Percentiles rank a stretch among this genome's conserved stretches.
phyloP scores from a whole-genome alignment of 2,797 vertebrate genomes.

The Babyrousa celebensis region DNA sequence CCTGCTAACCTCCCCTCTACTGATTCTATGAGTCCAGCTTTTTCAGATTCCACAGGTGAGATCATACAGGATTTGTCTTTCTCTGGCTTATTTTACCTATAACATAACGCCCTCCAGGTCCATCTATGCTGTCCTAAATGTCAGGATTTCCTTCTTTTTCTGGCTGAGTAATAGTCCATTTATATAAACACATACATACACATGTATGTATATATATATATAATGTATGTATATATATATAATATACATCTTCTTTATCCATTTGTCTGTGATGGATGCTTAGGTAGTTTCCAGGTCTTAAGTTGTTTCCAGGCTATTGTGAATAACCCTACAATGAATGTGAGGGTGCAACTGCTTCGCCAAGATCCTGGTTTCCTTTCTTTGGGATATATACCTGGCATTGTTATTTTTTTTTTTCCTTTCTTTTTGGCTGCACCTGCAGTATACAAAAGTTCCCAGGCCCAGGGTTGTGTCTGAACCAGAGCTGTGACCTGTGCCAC shows the following conservation, averaged over 20 bases:
- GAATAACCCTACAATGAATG: background rate
- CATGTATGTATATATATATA: no score
- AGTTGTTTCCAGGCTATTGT: background rate
- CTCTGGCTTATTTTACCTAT: background rate
- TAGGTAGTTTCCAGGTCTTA: background rate
- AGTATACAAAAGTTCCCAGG: no score
- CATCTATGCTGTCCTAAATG: background rate
- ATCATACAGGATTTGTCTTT: background rate
- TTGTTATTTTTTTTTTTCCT: no score
- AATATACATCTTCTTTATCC: background rate
- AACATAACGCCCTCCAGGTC: background rate
- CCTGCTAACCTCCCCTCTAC: no score
- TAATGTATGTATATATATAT: no score
- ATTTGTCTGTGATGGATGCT: background rate
- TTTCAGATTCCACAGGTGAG: background rate
- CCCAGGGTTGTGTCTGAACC: no score
- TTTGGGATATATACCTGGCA: background rate
- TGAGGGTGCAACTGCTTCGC: background rate
- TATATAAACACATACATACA: no score
- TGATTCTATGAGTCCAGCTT: no score
- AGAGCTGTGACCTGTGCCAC: no score
- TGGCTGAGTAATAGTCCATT: background rate
- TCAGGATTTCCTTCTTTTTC: background rate
- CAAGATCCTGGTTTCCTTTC: background rate
- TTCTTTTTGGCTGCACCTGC: no score